A percentile compares a stretch with the other conserved stretches of the same genome.
Conservation (phyloP, 2,888 invertebrate genomes). For the Brachyptera putata region DNA sequence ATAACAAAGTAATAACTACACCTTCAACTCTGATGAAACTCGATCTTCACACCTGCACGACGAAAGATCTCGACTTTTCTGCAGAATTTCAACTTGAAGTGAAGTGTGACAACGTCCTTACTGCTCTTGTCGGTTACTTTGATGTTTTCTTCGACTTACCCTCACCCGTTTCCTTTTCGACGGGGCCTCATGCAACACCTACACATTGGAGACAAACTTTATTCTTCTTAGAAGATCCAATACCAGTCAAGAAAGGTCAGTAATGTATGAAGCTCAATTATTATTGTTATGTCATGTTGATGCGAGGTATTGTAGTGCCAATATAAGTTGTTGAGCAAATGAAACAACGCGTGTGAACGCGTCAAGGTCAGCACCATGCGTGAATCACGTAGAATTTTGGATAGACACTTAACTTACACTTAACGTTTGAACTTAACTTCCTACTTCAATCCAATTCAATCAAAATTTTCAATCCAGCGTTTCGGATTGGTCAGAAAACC, state of each 20-base stretch:
- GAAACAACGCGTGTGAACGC: too few species aligned
- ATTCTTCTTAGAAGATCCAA: constrained; percentile 73
- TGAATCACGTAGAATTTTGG: too few species aligned
- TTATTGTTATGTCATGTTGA: too few species aligned
- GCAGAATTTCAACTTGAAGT: constrained; percentile 64
- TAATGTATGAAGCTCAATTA: too few species aligned
- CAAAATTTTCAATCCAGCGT: too few species aligned
- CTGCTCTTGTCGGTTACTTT: constrained; percentile 86
- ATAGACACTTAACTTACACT: too few species aligned
- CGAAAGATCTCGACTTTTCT: constrained; percentile 66
- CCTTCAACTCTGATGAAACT: constrained; percentile 63
- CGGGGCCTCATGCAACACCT: constrained; percentile 65
- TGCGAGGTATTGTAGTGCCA: too few species aligned
- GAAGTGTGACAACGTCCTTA: constrained; percentile 61
- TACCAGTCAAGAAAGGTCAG: constrained; percentile 62
- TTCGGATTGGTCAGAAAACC: too few species aligned
- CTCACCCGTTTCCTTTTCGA: constrained; percentile 65
- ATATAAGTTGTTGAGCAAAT: too few species aligned
- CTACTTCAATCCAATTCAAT: too few species aligned
- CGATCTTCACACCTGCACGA: constrained; percentile 70
- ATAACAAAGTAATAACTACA: constrained; percentile 61
- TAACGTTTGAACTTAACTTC: too few species aligned
- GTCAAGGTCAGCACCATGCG: too few species aligned
- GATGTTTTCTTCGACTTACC: constrained; percentile 79
- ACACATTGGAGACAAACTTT: constrained; percentile 97